phyloP scores from a whole-genome alignment of 30 jellyfish, hydroid and myxozoan species.

The Cassiopea andromeda region DNA sequence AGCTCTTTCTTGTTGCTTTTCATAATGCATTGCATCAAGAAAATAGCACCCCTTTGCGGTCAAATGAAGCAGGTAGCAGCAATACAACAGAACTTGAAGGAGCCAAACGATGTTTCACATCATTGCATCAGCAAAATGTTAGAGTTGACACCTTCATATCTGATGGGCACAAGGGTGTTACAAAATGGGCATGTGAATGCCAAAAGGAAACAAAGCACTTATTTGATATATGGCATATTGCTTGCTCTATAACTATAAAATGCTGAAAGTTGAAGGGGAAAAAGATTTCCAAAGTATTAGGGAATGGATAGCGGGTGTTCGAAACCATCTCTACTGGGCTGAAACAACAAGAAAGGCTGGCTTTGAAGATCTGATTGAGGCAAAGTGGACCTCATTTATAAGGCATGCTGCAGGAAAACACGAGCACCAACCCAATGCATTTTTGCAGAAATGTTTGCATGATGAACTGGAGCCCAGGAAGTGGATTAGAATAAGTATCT shows the following conservation, averaged over 20 bases:
- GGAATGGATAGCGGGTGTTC: too few species aligned
- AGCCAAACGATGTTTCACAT: constrained; percentile 9
- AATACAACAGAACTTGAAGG: constrained; percentile 20
- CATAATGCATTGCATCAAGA: not conserved
- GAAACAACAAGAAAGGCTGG: too few species aligned
- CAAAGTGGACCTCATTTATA: too few species aligned
- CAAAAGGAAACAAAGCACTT: not conserved
- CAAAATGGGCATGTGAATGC: constrained; percentile 30
- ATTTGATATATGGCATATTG: constrained; percentile 61
- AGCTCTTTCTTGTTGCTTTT: not conserved
- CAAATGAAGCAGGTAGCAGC: constrained; percentile 48
- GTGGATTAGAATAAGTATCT: constrained; percentile 34
- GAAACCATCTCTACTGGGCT: too few species aligned
- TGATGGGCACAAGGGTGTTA: constrained; percentile 31
- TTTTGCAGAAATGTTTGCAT: not conserved
- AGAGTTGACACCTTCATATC: constrained; percentile 13
- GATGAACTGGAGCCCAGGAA: constrained; percentile 7
- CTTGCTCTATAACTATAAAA: constrained; percentile 16
- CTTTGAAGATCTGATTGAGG: too few species aligned
- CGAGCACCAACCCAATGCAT: constrained; percentile 1
- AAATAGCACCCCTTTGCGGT: not conserved
- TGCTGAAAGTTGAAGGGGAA: constrained; percentile 15
- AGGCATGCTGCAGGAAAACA: not conserved
- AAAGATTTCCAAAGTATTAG: too few species aligned
- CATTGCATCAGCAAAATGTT: not conserved